Base-by-base conservation (phyloP, 2,113 vertebrate species). In the Drymodes brunneopygia region DNA sequence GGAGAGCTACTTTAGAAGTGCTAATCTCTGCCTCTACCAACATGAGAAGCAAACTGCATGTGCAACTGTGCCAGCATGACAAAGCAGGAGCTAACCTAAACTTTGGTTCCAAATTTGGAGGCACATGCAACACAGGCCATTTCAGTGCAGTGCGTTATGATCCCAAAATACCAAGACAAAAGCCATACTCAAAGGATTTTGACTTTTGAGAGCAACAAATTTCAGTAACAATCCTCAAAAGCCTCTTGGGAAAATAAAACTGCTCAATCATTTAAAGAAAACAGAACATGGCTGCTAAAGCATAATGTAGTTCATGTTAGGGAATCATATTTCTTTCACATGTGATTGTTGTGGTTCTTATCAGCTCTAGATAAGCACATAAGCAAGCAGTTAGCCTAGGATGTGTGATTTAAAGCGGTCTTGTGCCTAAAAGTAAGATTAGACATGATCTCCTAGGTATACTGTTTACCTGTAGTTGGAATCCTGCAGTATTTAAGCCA, bases 91-190 rank as follows among this genome's bases (percentile, higher is more conserved):
- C 74, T 10, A 86, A 88, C 58, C 60, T 60, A 83, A 93, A 92
- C 71, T 88, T 64, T 44, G 82, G 82, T 64, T 96, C 85, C 93
- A 94, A 94, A 94, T 91, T 88, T 92, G 94, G 92, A 86, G 62
- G 62, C 53, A 83, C 27, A 10, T 15, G 61, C 35, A 71, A 83
- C 70, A 91, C 21, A 88, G 60, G 42, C 60, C 81, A 67, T 31
- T 73, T 56, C 75, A 83, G 35, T 29, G 51, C 71, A 60, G 20
- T 36, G 33, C n/a, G 61, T 94, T 83, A 58, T 66, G 60, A 82
- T 31, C 50, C 28, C 56, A 70, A 48, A 90, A 82, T 7, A 8
- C 20, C 36, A 73, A 72, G 65, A 77, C 60, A 78, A 36, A 81
- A 93, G n/a, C 23, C 57, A 54, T 7, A 24, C 28, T 53, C 5